Conservation (phyloP, 2,888 invertebrate genomes). For the Nemotelus pantherinus region DNA sequence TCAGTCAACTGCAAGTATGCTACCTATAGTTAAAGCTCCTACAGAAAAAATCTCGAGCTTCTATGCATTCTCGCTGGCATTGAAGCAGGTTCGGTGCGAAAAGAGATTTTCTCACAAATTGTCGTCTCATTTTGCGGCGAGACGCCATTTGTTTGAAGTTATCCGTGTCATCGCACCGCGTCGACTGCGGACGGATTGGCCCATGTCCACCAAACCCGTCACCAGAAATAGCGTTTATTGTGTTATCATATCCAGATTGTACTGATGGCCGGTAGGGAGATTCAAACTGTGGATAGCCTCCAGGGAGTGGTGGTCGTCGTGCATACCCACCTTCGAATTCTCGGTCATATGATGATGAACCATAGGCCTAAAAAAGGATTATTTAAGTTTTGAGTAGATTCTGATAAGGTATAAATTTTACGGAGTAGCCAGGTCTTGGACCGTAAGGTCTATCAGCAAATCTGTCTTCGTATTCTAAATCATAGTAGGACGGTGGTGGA, state of each 20-base stretch:
- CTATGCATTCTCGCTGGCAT: slow-evolving; percentile 86
- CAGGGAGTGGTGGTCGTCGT: slow-evolving; percentile 53
- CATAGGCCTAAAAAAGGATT: slow-evolving; percentile 46
- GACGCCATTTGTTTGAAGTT: slow-evolving; percentile 84
- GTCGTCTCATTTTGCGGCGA: slow-evolving; percentile 80
- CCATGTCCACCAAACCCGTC: slow-evolving; percentile 61
- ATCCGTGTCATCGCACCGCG: slow-evolving; percentile 81
- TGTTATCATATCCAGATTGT: slow-evolving; percentile 59
- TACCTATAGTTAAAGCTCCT: slow-evolving; percentile 88
- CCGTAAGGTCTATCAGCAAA: slow-evolving; percentile 55
- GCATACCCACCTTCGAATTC: slow-evolving; percentile 60
- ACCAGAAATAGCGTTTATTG: slow-evolving; percentile 61
- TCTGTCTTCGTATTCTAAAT: slow-evolving; percentile 63
- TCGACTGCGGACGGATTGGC: slow-evolving; percentile 64
- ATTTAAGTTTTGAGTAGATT: neutral
- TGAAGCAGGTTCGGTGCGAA: slow-evolving; percentile 79
- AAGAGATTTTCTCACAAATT: slow-evolving; percentile 78
- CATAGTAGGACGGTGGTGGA: slow-evolving; percentile 60
- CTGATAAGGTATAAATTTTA: slow-evolving; percentile 23
- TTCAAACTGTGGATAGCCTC: slow-evolving; percentile 58
- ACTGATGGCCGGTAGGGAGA: slow-evolving; percentile 60
- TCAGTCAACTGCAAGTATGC: slow-evolving; percentile 20
- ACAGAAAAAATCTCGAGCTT: slow-evolving; percentile 84
- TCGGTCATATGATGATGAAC: slow-evolving; percentile 59
- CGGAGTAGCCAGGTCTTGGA: slow-evolving; percentile 49